Evolutionary conservation across 2,113 vertebrate genomes (phyloP).

Genomic region (Oophaga pumilio): DNA sequence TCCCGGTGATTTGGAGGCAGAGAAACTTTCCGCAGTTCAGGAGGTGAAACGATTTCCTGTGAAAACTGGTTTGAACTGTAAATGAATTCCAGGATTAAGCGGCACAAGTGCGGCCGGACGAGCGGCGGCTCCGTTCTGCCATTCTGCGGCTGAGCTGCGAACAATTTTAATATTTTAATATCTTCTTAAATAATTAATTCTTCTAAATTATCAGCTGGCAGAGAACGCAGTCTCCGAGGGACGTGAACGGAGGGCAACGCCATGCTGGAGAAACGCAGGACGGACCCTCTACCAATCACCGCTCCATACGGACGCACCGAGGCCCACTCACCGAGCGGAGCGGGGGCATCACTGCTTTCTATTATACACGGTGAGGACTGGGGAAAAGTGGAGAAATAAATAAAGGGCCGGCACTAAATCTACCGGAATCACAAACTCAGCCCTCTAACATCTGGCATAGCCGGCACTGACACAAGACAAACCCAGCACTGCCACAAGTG

Average conservation of each 20-base stretch:
- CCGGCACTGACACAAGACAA: too few relatives aligned
- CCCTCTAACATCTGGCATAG: too few relatives aligned
- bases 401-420: too few relatives aligned
- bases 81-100: constrained; percentile 71
- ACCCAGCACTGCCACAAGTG: too few relatives aligned
- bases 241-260: constrained; percentile 4
- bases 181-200: constrained; percentile 70
- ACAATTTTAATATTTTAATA: constrained; percentile 70
- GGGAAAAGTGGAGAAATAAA: too few relatives aligned
- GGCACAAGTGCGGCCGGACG: constrained; percentile 67
- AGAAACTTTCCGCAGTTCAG: constrained; percentile 65
- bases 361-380: too few relatives aligned
- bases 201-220: constrained; percentile 65
- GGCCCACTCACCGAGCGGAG: too few relatives aligned
- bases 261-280: too few relatives aligned
- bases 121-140: constrained; percentile 65
- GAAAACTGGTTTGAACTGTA: constrained; percentile 62
- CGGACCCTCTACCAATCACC: too few relatives aligned
- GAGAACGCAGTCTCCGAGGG: constrained; percentile 61
- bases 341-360: too few relatives aligned
- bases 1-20: constrained; percentile 2
- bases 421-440: too few relatives aligned
- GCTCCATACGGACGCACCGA: too few relatives aligned
- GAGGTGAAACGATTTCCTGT: constrained; percentile 61
- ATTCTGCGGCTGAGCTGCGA: constrained; percentile 64